Base-by-base conservation (phyloP, 2,797 vertebrate genomes). In the Eleutherodactylus coqui region DNA sequence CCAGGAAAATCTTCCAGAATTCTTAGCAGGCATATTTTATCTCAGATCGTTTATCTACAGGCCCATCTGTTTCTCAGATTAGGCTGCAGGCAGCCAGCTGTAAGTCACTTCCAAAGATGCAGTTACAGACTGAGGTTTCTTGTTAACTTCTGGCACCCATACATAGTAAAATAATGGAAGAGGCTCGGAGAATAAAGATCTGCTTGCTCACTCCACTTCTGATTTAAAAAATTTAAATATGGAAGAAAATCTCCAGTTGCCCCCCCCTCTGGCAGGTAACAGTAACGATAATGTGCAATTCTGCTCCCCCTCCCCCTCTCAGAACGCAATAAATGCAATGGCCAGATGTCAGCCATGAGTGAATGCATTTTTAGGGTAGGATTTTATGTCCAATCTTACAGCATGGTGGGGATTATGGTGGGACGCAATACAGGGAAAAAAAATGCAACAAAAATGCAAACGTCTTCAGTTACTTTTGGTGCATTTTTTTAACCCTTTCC, bases 11-110 rank as follows among this genome's bases (percentile, higher is more conserved):
- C 69, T 84, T 84, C 55, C 45, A 64, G 69, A 75, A 38, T 84
- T 79, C 64, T 79, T 84, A 67, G 55, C 67, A 67, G 45, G 51
- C 43, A 87, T 79, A 80, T 87, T 87, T 79, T 75, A 86, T 81
- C 55, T 0, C 32, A 49, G 41, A 73, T 45, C 27, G 70, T 86
- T 82, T 86, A 87, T 84, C 86, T 79, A 21, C 82, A 79, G 77
- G 51, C 55, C 86, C 86, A 84, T 87, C 86, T 87, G 86, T 80
- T 87, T 83, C 38, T 34, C 55, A 80, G 82, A 84, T 87, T 51
- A 87, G 64, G 53, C 82, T 81, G 69, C 58, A 67, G 79, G 77
- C 82, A 85, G 86, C 85, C 77, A 84, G 86, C 77, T 87, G 77
- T 81, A 87, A 79, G 70, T 49, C 67, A 60, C 58, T 53, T 85